These are phyloP conservation scores for Cinara cedri DNA, from an alignment of 2,888 invertebrate species.

Conservation along the genomic window DNA sequence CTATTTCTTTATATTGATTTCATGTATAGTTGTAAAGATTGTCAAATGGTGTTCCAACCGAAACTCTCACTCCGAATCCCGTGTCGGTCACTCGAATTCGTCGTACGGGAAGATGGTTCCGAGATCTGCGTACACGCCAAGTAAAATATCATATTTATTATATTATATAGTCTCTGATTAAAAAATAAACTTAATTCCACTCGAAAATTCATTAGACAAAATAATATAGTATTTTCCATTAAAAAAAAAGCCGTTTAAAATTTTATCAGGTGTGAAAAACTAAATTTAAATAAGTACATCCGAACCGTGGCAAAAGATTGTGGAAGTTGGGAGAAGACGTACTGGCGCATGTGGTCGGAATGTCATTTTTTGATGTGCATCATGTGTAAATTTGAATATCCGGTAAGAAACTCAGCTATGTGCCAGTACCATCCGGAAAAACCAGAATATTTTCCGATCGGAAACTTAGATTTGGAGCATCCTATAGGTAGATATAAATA, in stretches of 20 bases:
- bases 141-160: constrained; percentile 3
- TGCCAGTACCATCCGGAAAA: constrained; percentile 79
- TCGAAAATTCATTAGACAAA: too few relatives aligned
- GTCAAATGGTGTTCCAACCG: constrained; percentile 1
- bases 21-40: constrained; percentile 11
- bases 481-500: constrained; percentile 31
- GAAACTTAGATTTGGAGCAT: constrained; percentile 61
- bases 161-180: too few relatives aligned
- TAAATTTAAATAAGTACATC: constrained; percentile 1
- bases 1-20: too few relatives aligned
- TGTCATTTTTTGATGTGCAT: constrained; percentile 85
- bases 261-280: constrained; percentile 14
- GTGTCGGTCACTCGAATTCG: not conserved
- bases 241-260: not conserved
- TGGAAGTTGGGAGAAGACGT: constrained; percentile 87
- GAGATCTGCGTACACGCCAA: constrained; percentile 14
- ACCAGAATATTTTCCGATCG: constrained; percentile 76
- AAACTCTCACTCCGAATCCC: not conserved
- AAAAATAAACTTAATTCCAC: too few relatives aligned
- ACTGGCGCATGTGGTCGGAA: constrained; percentile 92
- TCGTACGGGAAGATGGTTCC: constrained; percentile 28
- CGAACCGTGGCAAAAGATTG: constrained; percentile 67
- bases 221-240: too few relatives aligned
- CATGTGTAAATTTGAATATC: constrained; percentile 77
- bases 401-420: constrained; percentile 69